Evolutionary conservation across 2,113 vertebrate genomes (phyloP), one percentile per base, ranked within the genome.

Genomic region (Megatriorchis doriae): DNA sequence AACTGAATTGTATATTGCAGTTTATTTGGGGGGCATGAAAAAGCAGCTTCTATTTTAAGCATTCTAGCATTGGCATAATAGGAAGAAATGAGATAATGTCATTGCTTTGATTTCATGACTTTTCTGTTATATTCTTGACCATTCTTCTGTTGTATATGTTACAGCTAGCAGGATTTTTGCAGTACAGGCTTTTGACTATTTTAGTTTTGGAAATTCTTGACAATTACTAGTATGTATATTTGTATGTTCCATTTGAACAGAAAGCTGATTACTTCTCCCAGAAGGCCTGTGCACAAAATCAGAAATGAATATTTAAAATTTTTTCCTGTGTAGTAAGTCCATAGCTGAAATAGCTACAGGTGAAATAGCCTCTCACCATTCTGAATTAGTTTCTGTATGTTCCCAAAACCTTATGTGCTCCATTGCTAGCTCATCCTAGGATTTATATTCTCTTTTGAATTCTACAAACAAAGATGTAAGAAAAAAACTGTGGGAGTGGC

Each of bases 41-140:
- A 86, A 89, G 36, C 43, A 80, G 43, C 77, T 94, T 96, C 65
- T 93, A 62, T 89, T 88, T 89, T 88, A 68, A 90, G 14, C 71
- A 81, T 86, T 89, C 75, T 66, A 77, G 48, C 75, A 96, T 63
- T 86, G 92, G 73, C 40, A 18, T 83, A 83, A 26, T 58, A 77
- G 29, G 74, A 85, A 71, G 36, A 47, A 45, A 83, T 32, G 62
- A 86, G 66, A 70, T 94, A 93, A 96, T 91, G 71, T 79, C 40
- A 62, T 78, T 73, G 45, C 81, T 94, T 86, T 42, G 47, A 88
- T 62, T 87, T 85, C 23, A 75, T 93, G 56, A 17, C 38, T 72
- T 90, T 61, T 81, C 77, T 34, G 17, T 72, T 65, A 31, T 13
- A 48, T 62, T 58, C 21, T 82, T 63, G 36, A 71, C 31, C 11